Percentiles rank a stretch among this genome's conserved stretches.
Evolutionary conservation across 2,888 invertebrate genomes (phyloP).

Genomic region (Acrocera orbiculus): DNA sequence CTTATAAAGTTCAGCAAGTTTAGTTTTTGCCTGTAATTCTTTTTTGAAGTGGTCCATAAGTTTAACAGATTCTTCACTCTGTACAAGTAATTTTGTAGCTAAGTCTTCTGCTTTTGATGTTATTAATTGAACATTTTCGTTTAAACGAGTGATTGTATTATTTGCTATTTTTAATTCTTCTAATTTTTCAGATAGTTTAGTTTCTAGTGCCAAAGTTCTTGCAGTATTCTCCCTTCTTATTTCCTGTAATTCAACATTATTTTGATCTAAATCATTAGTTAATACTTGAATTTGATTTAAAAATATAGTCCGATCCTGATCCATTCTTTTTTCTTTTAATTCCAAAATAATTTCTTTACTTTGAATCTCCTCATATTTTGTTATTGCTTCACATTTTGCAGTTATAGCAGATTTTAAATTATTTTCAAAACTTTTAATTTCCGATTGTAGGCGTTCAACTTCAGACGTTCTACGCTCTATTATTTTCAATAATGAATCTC

Average conservation of each 20-base stretch:
- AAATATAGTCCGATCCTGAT: slow-evolving; percentile 60
- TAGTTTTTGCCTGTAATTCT: slow-evolving; percentile 71
- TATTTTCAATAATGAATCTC: slow-evolving; percentile 52
- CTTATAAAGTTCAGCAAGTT: slow-evolving; percentile 70
- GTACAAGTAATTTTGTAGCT: slow-evolving; percentile 50
- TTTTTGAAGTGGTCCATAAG: slow-evolving; percentile 57
- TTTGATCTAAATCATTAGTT: slow-evolving; percentile 58
- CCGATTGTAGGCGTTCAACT: slow-evolving; percentile 52
- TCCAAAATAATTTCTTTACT: slow-evolving; percentile 62
- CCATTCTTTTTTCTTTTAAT: slow-evolving; percentile 66
- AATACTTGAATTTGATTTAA: slow-evolving; percentile 62
- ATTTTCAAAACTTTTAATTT: slow-evolving; percentile 47
- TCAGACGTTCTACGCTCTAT: slow-evolving; percentile 55
- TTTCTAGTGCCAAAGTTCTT: slow-evolving; percentile 48
- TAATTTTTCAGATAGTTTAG: slow-evolving; percentile 55
- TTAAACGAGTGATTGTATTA: slow-evolving; percentile 47
- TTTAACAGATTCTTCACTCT: slow-evolving; percentile 47
- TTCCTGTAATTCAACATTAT: slow-evolving; percentile 59
- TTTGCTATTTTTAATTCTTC: slow-evolving; percentile 62
- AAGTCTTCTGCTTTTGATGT: slow-evolving; percentile 49
- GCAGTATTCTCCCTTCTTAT: slow-evolving; percentile 55
- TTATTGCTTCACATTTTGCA: slow-evolving; percentile 68
- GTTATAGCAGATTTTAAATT: slow-evolving; percentile 59
- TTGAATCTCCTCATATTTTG: slow-evolving; percentile 61
- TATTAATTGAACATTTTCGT: slow-evolving; percentile 51